Evolutionary conservation across 2,797 vertebrate genomes (phyloP).

Genomic region (Anabacerthia variegaticeps): DNA sequence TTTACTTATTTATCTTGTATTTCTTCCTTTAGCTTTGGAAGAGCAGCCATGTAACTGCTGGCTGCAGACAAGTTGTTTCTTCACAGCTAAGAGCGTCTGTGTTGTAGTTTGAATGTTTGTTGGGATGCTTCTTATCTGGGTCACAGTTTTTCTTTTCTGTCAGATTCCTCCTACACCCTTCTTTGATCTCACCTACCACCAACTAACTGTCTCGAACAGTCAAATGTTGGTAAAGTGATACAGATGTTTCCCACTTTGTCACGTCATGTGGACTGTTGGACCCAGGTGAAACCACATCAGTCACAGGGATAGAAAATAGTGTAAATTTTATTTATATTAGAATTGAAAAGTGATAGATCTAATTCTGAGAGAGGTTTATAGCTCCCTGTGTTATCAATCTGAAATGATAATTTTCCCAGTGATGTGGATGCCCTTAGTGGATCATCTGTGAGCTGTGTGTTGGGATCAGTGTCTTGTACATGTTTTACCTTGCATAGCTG

Average conservation of each 20-base stretch:
- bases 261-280: fast-evolving
- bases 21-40: background rate
- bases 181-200: conserved; percentile 14
- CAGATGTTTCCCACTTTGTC: background rate
- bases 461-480: background rate
- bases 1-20: background rate
- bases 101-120: background rate
- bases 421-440: background rate
- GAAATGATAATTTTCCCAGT: background rate
- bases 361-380: background rate
- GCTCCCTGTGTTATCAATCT: background rate
- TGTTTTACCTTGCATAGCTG: background rate
- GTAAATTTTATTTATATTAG: background rate
- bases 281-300: background rate
- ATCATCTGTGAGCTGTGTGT: background rate
- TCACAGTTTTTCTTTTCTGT: background rate
- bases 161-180: background rate
- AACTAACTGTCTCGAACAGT: background rate
- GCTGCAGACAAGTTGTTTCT: background rate
- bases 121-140: background rate
- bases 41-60: background rate
- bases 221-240: background rate
- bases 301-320: background rate
- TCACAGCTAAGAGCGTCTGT: background rate
- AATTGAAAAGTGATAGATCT: background rate